Conservation (phyloP, 2,888 invertebrate species). For the Ischnura elegans region DNA sequence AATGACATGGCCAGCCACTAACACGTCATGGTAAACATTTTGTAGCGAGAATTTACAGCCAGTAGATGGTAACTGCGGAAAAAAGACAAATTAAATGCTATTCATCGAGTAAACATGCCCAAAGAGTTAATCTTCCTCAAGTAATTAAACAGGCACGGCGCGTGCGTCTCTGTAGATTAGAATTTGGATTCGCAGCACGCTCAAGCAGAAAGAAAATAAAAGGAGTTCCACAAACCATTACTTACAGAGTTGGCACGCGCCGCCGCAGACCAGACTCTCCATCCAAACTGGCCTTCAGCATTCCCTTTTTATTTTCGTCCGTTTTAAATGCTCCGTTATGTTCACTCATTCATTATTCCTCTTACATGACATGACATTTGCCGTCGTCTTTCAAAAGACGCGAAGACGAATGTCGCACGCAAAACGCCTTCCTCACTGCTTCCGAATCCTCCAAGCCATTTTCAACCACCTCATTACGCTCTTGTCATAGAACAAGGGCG, state of each 20-base stretch:
- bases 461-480: not conserved
- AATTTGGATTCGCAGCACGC: not conserved
- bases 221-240: not conserved
- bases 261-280: not conserved
- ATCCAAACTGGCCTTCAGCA: not conserved
- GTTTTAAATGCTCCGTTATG: constrained; percentile 9
- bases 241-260: not conserved
- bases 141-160: not conserved
- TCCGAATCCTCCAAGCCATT: not conserved
- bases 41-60: not conserved
- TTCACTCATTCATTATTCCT: constrained; percentile 17
- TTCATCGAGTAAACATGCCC: not conserved
- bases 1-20: too few relatives aligned
- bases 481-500: not conserved
- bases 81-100: not conserved
- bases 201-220: too few relatives aligned
- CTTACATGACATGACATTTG: not conserved
- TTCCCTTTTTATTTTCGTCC: not conserved
- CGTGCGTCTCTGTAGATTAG: not conserved
- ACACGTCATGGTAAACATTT: not conserved
- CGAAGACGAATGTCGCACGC: constrained; percentile 1
- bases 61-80: not conserved
- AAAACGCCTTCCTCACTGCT: not conserved
- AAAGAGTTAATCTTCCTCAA: not conserved
- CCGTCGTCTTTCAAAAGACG: constrained; percentile 7